Base-by-base conservation (phyloP, 2,888 invertebrate genomes). In the Dermolepida albohirtum region DNA sequence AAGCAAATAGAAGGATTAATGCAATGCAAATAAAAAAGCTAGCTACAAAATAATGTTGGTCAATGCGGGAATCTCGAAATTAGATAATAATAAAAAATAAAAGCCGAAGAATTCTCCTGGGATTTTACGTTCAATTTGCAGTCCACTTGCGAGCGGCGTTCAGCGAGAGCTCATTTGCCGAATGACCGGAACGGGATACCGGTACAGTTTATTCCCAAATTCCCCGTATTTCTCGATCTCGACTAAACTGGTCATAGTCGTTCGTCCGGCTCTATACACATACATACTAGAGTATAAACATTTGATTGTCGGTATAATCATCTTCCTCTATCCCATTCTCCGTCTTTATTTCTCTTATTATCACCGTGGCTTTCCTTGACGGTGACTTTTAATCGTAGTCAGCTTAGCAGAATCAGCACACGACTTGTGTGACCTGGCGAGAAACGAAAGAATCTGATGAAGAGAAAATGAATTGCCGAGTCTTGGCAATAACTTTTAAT, bases 41-140 rank as follows among this genome's bases (percentile, higher is more conserved):
- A 34, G 34, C 34, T 34, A 34, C 27, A 54, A 16, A 14, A 14
- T 14, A 27, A 57, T 29, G 57, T 27, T 22, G 54, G 34, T 7
- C 34, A 34, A 54, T 39, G 41, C 55, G 43, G 29, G 43, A 29
- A 44, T 57, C 27, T 43, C 44, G 57, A 57, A 57, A 57, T 57
- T 57, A 57, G 57, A 57, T 57, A 57, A 57, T 57, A 57, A 57
- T 57, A 57, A 57, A 54, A 57, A 57, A 57, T 57, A 57, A 57
- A 57, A 57, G 57, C 57, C 43, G 27, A 29, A 57, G 44, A 22
- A 57, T 57, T 12, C 57, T 44, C 57, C 27, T n/a, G 57, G 43
- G 57, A 57, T 57, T 57, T 43, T 57, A 57, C 44, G 57, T 57
- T 57, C 57, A 57, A 57, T 57, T 57, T 57, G 57, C 57, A 57